phyloP scores from a whole-genome alignment of 2,113 vertebrate species.

The Sebastes schlegelii region DNA sequence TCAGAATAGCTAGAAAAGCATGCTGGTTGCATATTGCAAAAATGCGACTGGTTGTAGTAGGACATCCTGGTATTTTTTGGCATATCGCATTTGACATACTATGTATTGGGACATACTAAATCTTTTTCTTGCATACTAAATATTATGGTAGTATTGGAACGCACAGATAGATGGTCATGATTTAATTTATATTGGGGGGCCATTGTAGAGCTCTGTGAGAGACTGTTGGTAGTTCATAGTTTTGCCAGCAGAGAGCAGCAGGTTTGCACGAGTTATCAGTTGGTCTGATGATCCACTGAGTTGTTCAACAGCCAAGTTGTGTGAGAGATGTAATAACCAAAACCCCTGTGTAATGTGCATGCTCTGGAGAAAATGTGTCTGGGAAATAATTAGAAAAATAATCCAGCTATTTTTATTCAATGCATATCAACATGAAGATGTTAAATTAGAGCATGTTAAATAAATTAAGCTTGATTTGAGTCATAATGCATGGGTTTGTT shows the following conservation, averaged over 20 bases:
- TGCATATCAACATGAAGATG: slow-evolving; percentile 50
- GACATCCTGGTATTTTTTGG: too few species aligned
- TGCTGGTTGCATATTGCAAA: too few species aligned
- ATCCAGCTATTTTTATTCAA: slow-evolving; percentile 58
- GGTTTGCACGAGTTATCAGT: slow-evolving; percentile 3
- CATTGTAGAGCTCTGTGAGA: background rate
- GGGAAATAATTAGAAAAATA: slow-evolving; percentile 48
- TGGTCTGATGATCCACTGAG: background rate
- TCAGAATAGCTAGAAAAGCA: too few species aligned
- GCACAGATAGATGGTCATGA: background rate
- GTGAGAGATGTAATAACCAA: slow-evolving; percentile 42
- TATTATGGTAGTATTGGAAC: too few species aligned
- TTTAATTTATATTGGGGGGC: background rate
- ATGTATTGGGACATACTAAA: too few species aligned
- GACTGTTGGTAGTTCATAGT: slow-evolving; percentile 12
- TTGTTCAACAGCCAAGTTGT: slow-evolving; percentile 41
- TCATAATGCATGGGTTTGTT: slow-evolving; percentile 63
- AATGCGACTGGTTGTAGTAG: too few species aligned
- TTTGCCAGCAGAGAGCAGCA: slow-evolving; percentile 60
- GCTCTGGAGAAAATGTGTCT: slow-evolving; percentile 7
- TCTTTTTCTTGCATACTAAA: too few species aligned
- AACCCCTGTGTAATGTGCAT: slow-evolving; percentile 49
- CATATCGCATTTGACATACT: too few species aligned
- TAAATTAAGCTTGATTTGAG: slow-evolving; percentile 64
- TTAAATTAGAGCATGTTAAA: slow-evolving; percentile 63